phyloP scores from a whole-genome alignment of 2,113 vertebrate genomes.

The Clarias batrachus region DNA sequence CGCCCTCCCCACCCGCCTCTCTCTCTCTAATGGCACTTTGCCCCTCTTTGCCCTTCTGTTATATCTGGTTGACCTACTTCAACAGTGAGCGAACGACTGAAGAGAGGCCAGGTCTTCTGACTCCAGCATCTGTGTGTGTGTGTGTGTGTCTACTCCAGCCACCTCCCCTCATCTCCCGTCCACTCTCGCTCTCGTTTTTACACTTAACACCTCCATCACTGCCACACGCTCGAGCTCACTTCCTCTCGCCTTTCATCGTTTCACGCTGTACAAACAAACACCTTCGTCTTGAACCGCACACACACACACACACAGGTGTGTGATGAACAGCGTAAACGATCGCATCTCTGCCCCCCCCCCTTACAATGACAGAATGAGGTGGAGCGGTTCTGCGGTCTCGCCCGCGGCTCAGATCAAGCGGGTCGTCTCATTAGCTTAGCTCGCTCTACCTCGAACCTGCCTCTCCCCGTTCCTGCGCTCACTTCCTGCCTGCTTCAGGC shows the following conservation, averaged over 20 bases:
- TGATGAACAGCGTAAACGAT: constrained; percentile 1
- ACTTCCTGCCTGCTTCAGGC: constrained; percentile 22
- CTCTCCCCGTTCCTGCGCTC: not conserved
- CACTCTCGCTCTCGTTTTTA: constrained; percentile 50
- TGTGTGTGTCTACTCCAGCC: constrained; percentile 68
- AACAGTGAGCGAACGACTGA: constrained; percentile 70
- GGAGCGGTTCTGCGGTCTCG: not conserved
- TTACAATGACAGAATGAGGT: constrained; percentile 18
- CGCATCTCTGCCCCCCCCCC: not conserved
- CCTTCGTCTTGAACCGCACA: not conserved
- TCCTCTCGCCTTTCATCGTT: not conserved
- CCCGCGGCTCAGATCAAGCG: constrained; percentile 4
- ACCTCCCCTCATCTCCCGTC: not conserved
- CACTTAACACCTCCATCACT: constrained; percentile 68
- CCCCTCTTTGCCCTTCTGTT: constrained; percentile 86
- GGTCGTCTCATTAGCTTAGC: constrained; percentile 19
- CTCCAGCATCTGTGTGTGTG: constrained; percentile 65
- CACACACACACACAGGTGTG: not conserved
- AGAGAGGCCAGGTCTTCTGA: constrained; percentile 49
- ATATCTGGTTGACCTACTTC: constrained; percentile 93
- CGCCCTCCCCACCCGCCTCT: not conserved
- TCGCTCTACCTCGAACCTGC: not conserved
- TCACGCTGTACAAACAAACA: not conserved
- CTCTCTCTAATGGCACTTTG: constrained; percentile 56
- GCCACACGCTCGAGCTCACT: constrained; percentile 5